Evolutionary conservation across 2,113 vertebrate species (phyloP), one percentile per base, ranked within the genome.

Genomic region (Lepus timidus): DNA sequence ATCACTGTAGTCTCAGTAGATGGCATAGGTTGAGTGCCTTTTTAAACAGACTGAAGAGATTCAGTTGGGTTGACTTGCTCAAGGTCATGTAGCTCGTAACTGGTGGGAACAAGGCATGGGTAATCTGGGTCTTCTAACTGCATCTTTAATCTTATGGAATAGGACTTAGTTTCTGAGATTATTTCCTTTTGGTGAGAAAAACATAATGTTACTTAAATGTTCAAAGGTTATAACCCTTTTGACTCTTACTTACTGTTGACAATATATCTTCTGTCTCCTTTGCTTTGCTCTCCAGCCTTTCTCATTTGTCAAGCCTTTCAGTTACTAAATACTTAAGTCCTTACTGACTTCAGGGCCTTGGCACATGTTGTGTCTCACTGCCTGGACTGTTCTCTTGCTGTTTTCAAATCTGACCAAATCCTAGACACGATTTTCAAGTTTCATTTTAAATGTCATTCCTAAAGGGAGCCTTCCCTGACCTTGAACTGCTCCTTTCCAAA

Each of bases 161-260:
- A 58, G 73, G 79, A 74, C 64, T 83, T 61, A 62, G 44, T 85
- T 81, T 14, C 49, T 73, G 85, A 82, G 36, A 81, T 80, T 82
- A 49, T 78, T 82, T 87, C 85, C 33, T 85, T 94, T 64, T 62
- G 39, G 13, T 55, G 67, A 91, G 70, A 85, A 88, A 62, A 92
- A 92, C 19, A 65, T 82, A 58, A 44, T 19, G 33, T 85, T 6
- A 85, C 31, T 84, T 86, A 85, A 80, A 39, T 94, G 31, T 65
- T 93, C 49, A 68, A 29, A 55, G 86, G 17, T 13, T 73, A 6
- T 44, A 27, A 39, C n/a, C 3, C 6, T 1, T 84, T 64, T 90
- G 89, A 78, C n/a, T 89, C 23, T 85, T 16, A 44, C 79, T 91
- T 88, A 85, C 27, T 92, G 17, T 9, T 62, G 44, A 27, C 6